These are phyloP conservation scores for Aphaenogaster ashmeadi DNA, from an alignment of 1,140 invertebrate genomes.

Conservation along the genomic window DNA sequence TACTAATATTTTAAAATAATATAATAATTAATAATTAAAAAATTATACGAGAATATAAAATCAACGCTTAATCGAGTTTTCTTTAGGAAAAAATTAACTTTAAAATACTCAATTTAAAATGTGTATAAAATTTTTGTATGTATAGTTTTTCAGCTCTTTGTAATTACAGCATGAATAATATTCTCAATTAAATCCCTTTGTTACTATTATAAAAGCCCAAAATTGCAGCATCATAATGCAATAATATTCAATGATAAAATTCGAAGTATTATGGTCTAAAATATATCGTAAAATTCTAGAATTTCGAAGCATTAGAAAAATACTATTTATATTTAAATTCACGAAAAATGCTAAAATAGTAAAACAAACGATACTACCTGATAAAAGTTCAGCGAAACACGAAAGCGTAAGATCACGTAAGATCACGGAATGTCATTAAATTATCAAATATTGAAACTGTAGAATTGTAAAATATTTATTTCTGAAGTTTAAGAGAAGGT, in stretches of 20 bases:
- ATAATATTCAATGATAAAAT: conserved; percentile 12
- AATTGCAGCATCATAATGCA: background rate
- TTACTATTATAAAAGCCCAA: background rate
- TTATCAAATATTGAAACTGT: background rate
- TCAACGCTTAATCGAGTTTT: background rate
- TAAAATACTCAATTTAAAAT: background rate
- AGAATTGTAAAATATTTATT: background rate
- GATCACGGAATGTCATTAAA: background rate
- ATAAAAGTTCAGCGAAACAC: background rate
- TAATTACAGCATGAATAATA: background rate
- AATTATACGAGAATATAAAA: background rate
- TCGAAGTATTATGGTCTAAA: background rate
- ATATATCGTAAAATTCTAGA: background rate
- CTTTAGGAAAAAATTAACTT: background rate
- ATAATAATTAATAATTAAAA: background rate
- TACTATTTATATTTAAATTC: background rate
- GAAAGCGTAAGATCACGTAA: background rate
- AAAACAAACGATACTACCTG: background rate
- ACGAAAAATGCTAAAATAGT: background rate
- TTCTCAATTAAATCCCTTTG: background rate
- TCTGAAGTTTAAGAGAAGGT: background rate
- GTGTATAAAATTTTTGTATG: background rate
- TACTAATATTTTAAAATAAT: conserved; percentile 16
- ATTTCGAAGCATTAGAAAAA: background rate
- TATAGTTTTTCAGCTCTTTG: background rate